Base-by-base conservation (phyloP, 1,140 invertebrate genomes). In the Ips nitidus region DNA sequence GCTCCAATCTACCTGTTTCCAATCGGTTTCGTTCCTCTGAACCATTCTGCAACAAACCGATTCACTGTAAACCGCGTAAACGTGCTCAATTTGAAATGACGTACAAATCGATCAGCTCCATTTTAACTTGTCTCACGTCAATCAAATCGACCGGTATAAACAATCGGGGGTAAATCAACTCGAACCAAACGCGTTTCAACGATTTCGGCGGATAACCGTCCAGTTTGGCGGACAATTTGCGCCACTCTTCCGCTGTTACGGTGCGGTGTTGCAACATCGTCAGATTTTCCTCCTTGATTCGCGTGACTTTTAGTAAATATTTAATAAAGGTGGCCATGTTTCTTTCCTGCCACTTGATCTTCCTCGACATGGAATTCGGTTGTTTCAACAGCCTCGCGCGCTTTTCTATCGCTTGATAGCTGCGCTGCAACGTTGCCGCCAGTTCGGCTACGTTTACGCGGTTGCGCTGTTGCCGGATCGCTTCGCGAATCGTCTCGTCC, bases 1-100 rank as follows among this genome's bases (percentile, higher is more conserved):
- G 2, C 37, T 55, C 52, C 52, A 55, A 36, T 55, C 37, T n/a
- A 55, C 2, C 2, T 38, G 8, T 2, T 36, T 6, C 52, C 52
- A 55, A 7, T 55, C 52, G n/a, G 52, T 55, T 55, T 55, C 52
- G 6, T 55, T 55, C 8, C 37, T 55, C 6, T 55, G 7, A 36
- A 22, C 8, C n/a, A 55, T 6, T 3, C 52, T 55, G 52, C 37
- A 50, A 50, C 22, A 22, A 22, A 22, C 22, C 22, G 22, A 22
- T 22, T 22, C 22, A 22, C 22, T 22, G 22, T 22, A 22, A 22
- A 22, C 22, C 22, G 22, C 22, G 22, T 22, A 22, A 22, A 22
- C 22, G 22, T 22, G 22, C 22, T 22, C 22, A 22, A 22, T 22
- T 22, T 22, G 22, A 50, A 1, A 50, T 1, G 1, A 50, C 45